Evolutionary conservation across 64 coral and sea anemone species (phyloP), one percentile per base, ranked within the genome.

Genomic region (Stichodactyla mertensii): DNA sequence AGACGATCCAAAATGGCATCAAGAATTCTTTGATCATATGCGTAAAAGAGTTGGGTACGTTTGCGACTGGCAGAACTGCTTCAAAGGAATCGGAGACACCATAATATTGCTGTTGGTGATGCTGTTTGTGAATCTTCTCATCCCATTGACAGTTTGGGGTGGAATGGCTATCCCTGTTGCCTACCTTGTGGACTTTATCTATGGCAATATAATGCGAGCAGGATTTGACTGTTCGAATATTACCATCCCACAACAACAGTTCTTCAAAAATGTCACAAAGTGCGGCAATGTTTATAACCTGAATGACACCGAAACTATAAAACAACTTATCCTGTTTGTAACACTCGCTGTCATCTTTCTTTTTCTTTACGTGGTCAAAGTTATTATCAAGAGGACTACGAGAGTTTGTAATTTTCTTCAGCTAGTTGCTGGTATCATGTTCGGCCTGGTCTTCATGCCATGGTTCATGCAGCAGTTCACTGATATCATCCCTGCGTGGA

Each of bases 21-120:
- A 95, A 77, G 27, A 86, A 45, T 95, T 95, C 66, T 95, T 95
- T 18, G 93, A 95, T 19, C 27, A 95, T 77, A 82, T 95, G 89
- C 90, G 93, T 15, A 60, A 80, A 28, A 82, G 87, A 23, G 84
- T 66, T 15, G 93, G 93, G 6, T 95, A 95, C 71, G 22, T 95
- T 64, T 95, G 93, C 80, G 79, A 92, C 51, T 95, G 93, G 93
- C 51, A 87, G 57, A 62, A 61, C 3, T 23, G 70, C 14, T 77
- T 78, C 55, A 87, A 83, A 14, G 94, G 94, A 4, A 64, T 95
- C 31, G 28, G 71, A 16, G 94, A 95, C 78, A 92, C 87, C 9
- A 52, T 95, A 2, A 62, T 78, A 15, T 64, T 95, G 1, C 83
- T 92, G 15, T 24, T 83, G 1, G 19, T 92, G 6, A 58, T 95